A percentile compares a stretch with the other conserved stretches of the same genome.
These are phyloP conservation scores for Drosophila melanogaster DNA, from an alignment of 1,140 invertebrate genomes.

Conservation along the genomic window Release_6_plus_ISO1_MT NC_004354.4:12621001-12621500, in stretches of 20 bases:
- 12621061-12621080: slow-evolving; percentile 29
- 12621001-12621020: slow-evolving; percentile 49
- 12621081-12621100: slow-evolving; percentile 25
- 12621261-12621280: no score
- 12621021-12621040: not conserved
- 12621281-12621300: no score
- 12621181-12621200: slow-evolving; percentile 61
- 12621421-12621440: no score
- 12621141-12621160: slow-evolving; percentile 38
- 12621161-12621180: slow-evolving; percentile 59
- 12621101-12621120: slow-evolving; percentile 64
- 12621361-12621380: no score
- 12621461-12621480: no score
- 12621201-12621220: slow-evolving; percentile 60
- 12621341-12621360: no score
- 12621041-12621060: slow-evolving; percentile 10
- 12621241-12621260: not conserved
- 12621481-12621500: not conserved
- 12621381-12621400: no score
- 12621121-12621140: slow-evolving; percentile 75
- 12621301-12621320: no score
- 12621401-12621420: no score
- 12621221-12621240: slow-evolving; percentile 26
- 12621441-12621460: no score
- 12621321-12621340: no score